A percentile compares a stretch with the other conserved stretches of the same genome.
phyloP scores from a whole-genome alignment of 2,888 invertebrate species.

The Myathropa florea region DNA sequence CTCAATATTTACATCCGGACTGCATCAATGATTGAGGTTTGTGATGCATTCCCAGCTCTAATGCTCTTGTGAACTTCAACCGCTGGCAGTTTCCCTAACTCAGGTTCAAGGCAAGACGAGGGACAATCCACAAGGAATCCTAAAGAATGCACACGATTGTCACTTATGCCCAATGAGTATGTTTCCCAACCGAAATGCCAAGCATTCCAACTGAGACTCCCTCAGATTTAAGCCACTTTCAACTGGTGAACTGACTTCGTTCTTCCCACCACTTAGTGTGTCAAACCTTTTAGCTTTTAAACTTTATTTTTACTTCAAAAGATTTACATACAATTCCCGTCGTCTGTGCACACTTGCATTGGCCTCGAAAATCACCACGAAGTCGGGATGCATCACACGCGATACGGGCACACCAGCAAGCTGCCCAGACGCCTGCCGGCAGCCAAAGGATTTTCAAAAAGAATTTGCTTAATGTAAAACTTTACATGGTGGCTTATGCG shows the following conservation, averaged over 20 bases:
- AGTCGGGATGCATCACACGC: conserved; percentile 10
- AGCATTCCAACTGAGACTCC: neutral
- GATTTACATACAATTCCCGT: conserved; percentile 55
- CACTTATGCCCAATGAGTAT: neutral
- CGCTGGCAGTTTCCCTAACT: neutral
- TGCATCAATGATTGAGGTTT: no score
- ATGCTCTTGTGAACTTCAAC: neutral
- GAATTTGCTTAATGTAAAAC: conserved; percentile 51
- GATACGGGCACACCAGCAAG: neutral
- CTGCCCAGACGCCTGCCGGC: neutral
- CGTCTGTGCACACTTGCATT: conserved; percentile 15
- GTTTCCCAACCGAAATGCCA: neutral
- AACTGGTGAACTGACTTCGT: neutral
- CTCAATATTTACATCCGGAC: no score
- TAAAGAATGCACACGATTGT: neutral
- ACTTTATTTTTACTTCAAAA: conserved; percentile 35
- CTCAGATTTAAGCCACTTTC: neutral
- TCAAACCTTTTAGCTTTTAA: conserved; percentile 31
- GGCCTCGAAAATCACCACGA: neutral
- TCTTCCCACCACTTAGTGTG: neutral
- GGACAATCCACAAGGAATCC: neutral
- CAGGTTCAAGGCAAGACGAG: neutral
- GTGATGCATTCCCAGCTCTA: no score
- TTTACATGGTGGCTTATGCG: conserved; percentile 58
- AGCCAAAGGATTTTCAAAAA: conserved; percentile 9